Base-by-base conservation (phyloP, 2,888 invertebrate species). In the Aspidiotus rigidus region DNA sequence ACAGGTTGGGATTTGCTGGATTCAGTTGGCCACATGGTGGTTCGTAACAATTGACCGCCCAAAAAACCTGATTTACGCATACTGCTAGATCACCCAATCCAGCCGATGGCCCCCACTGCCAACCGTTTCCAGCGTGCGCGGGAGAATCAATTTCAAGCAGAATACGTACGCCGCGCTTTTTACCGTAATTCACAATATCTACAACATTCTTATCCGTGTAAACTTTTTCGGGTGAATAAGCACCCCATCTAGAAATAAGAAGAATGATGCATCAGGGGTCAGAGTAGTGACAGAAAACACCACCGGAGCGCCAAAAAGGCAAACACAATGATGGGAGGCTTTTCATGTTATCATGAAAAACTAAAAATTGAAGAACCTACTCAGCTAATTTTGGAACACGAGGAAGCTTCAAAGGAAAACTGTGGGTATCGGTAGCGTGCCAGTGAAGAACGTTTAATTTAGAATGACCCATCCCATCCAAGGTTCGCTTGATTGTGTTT, bases 371-470 rank as follows among this genome's bases (percentile, higher is more conserved):
- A 55, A 13, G 17, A 13, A 81, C 81, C 74, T 79, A 89, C 84
- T 82, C 83, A 1, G 88, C 84, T 79, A 92, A 83, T 75, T 87
- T 84, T 0, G 90, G 90, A 17, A 88, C 83, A 55, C 85, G 81
- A n/a, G 81, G 81, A 0, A 88, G 85, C 75, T 89, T 87, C 75
- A 93, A 81, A 0, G 96, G 95, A 78, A 95, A 96, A 74, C 94
- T 93, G 74, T 95, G 94, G 1, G 90, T 86, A 78, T 96, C 96
- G 0, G 90, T 89, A 0, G 86, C 86, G 76, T 92, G 91, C 94
- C 95, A 96, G 77, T 96, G 96, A 57, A 96, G 84, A 0, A 93
- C 89, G 77, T 96, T 96, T 81, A 96, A 79, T 79, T 96, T 96
- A 62, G 87, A 87, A 16, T 89, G 83, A 1, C 89, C 87, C 89